These are phyloP conservation scores for Ranitomeya variabilis DNA, from an alignment of 2,113 vertebrate species.

Conservation along the genomic window DNA sequence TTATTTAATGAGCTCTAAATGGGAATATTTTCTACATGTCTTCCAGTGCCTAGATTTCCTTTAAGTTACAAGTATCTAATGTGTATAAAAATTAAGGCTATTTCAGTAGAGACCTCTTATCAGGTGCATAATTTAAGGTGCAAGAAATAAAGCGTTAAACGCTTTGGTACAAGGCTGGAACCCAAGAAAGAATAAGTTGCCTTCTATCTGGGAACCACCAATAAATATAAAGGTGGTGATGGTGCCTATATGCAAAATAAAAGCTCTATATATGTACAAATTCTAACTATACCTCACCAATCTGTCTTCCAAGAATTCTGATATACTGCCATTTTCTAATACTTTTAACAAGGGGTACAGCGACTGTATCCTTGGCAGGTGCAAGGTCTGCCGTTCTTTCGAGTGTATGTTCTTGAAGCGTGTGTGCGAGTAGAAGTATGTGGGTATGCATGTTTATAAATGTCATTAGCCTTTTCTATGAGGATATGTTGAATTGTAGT, in stretches of 20 bases:
- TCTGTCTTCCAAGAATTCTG: not conserved
- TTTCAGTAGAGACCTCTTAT: not conserved
- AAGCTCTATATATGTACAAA: not conserved
- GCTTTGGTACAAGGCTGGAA: not conserved
- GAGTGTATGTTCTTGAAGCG: not conserved
- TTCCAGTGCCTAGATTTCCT: not conserved
- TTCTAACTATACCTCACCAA: not conserved
- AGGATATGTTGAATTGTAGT: not conserved
- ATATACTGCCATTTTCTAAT: conserved; percentile 3
- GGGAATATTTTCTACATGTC: not conserved
- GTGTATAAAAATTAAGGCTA: not conserved
- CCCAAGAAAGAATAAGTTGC: not conserved
- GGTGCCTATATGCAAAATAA: not conserved
- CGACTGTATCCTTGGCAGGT: not conserved
- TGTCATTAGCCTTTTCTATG: conserved; percentile 7
- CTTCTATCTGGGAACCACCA: not conserved
- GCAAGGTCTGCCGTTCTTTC: not conserved
- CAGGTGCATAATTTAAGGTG: not conserved
- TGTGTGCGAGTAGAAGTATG: not conserved
- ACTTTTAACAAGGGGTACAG: not conserved
- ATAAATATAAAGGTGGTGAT: not conserved
- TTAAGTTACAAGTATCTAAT: not conserved
- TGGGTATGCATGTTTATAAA: conserved; percentile 3
- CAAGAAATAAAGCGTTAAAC: not conserved
- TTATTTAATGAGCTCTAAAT: conserved; percentile 34